Evolutionary conservation across 2,113 vertebrate species (phyloP).

Genomic region (Cygnus buccinator): DNA sequence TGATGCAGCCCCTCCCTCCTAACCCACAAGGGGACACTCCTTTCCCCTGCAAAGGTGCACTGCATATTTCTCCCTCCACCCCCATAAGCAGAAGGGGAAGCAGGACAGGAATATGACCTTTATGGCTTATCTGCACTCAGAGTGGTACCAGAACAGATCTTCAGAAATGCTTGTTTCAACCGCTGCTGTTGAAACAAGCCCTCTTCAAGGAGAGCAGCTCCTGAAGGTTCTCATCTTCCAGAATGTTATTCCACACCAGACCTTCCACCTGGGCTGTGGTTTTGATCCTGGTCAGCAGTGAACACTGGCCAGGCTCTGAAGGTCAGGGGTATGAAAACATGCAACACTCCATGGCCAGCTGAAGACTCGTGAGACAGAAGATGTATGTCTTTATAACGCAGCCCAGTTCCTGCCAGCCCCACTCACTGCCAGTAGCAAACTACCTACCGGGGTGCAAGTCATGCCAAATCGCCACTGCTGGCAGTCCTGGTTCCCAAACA

Average conservation of each 20-base stretch:
- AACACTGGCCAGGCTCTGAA: background rate
- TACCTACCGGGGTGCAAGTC: accelerated
- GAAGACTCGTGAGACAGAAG: background rate
- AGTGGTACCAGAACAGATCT: background rate
- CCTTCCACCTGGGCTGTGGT: background rate
- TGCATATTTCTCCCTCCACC: background rate
- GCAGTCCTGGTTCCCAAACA: background rate
- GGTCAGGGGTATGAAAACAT: background rate
- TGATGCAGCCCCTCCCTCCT: background rate
- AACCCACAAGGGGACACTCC: background rate
- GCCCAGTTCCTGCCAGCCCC: background rate
- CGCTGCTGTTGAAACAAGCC: accelerated
- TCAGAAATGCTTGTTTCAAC: background rate
- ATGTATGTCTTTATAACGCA: background rate
- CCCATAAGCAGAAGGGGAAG: background rate
- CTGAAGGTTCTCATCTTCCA: background rate
- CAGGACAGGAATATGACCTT: background rate
- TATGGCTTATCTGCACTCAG: background rate
- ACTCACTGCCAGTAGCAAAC: background rate
- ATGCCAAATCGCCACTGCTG: background rate
- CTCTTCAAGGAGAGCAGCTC: background rate
- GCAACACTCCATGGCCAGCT: background rate
- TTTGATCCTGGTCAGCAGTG: background rate
- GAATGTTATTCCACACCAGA: background rate
- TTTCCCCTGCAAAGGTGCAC: background rate